A percentile compares a stretch with the other conserved stretches of the same genome.
Evolutionary conservation across 2,888 invertebrate genomes (phyloP).

Genomic region (Mylabris sibirica): DNA sequence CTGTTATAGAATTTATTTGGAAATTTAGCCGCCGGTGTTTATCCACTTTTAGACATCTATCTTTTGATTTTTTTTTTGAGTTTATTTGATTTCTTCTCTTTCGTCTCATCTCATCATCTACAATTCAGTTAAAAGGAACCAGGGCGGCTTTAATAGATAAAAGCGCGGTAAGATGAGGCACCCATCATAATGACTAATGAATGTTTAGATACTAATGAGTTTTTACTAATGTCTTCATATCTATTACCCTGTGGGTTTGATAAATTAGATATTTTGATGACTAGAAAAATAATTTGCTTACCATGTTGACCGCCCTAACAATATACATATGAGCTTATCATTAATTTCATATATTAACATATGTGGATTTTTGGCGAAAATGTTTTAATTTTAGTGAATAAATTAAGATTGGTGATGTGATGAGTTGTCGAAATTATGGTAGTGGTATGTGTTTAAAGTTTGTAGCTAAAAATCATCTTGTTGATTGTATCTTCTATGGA

Average conservation of each 20-base stretch:
- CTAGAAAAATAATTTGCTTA: conserved; percentile 34
- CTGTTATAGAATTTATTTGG: conserved; percentile 4
- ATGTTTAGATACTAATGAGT: conserved; percentile 48
- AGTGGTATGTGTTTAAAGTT: too few relatives aligned
- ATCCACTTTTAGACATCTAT: background rate
- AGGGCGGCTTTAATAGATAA: conserved; percentile 36
- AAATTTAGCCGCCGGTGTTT: conserved; percentile 7
- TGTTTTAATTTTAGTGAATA: background rate
- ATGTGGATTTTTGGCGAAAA: too few relatives aligned
- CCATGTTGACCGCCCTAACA: conserved; percentile 30
- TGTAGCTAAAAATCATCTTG: background rate
- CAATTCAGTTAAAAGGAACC: background rate
- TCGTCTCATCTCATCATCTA: background rate
- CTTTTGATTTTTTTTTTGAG: background rate
- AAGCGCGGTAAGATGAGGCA: conserved; percentile 40
- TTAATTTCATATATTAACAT: background rate
- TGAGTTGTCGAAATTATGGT: background rate
- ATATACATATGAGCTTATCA: background rate
- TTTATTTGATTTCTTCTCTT: background rate
- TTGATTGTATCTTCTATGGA: background rate
- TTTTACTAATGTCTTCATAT: conserved; percentile 54
- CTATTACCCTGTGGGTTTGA: conserved; percentile 42
- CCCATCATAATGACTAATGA: conserved; percentile 50
- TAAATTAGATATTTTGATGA: conserved; percentile 28
- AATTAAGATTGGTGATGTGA: background rate